Evolutionary conservation across 1,140 invertebrate species (phyloP), one percentile per base, ranked within the genome.

Genomic region (Calosoma granatense): DNA sequence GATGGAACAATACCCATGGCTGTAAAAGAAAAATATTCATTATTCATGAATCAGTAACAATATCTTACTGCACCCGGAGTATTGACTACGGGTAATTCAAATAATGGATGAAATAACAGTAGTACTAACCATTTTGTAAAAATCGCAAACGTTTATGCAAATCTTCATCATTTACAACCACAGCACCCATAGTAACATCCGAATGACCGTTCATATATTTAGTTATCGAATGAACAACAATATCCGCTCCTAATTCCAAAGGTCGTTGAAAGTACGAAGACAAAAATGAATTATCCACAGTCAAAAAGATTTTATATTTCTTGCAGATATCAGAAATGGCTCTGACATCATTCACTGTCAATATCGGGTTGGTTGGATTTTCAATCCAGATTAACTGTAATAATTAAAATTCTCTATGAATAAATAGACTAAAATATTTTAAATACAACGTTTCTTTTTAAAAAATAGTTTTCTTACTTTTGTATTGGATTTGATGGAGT

Each of bases 201-300:
- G 83, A 81, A 72, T 93, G 90, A 0, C 90, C 90, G 71, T 92
- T 92, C 75, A 92, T 88, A 62, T 92, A 94, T 70, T 94, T 94
- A 0, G 88, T 90, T 11, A 88, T 59, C 0, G 90, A 92, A 72
- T 93, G 87, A 56, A 88, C 66, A 1, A 83, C 80, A 41, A 92
- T 75, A 71, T 94, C 89, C 15, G 85, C 89, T 17, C 90, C 91
- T 6, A 91, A 70, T 14, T 78, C 73, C 39, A 94, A 71, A 15
- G 91, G 90, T 62, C 79, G 74, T 83, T 90, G 89, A 59, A 87
- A 90, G 65, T 87, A 90, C 36, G 86, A 76, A 14, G 87, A 86
- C 64, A 88, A 76, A 65, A 93, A 92, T 2, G 90, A 93, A 66
- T 92, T 93, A 64, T 94, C 91, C 17, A 92, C 86, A 3, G 86